These are phyloP conservation scores for Actinernus sp. DNA, from an alignment of 92 coral and sea anemone genomes.

Conservation along the genomic window DNA sequence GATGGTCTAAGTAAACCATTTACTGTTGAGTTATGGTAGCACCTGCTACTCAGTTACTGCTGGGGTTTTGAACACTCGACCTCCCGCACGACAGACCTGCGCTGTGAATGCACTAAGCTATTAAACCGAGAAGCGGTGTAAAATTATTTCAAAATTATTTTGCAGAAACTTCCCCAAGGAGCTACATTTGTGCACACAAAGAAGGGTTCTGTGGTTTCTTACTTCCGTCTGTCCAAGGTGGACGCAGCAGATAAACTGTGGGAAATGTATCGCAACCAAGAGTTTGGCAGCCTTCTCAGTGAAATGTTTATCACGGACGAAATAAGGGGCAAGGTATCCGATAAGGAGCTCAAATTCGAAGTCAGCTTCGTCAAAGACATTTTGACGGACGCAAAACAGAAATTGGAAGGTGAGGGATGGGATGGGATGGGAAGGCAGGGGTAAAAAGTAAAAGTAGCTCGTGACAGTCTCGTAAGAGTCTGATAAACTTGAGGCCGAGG, in stretches of 20 bases:
- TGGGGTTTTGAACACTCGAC: too few species aligned
- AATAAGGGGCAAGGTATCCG: conserved; percentile 2
- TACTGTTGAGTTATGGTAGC: too few species aligned
- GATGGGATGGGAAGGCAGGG: too few species aligned
- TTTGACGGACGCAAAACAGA: conserved; percentile 13
- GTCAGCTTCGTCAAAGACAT: conserved; percentile 13
- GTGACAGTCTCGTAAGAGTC: too few species aligned
- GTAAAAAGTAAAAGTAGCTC: too few species aligned
- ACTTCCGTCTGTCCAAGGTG: conserved; percentile 87
- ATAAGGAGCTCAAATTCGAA: conserved; percentile 16
- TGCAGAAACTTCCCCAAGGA: conserved; percentile 69
- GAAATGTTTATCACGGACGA: conserved; percentile 33
- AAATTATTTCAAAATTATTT: not conserved
- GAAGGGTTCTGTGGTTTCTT: conserved; percentile 65
- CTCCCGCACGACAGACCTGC: too few species aligned
- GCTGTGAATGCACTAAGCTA: too few species aligned
- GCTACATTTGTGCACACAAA: conserved; percentile 71
- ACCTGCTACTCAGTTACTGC: too few species aligned
- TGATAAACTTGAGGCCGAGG: too few species aligned
- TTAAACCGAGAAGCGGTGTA: too few species aligned
- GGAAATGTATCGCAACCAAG: conserved; percentile 62
- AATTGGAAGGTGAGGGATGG: conserved; percentile 44
- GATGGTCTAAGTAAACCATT: too few species aligned
- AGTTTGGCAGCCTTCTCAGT: conserved; percentile 34
- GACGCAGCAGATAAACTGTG: conserved; percentile 74